Evolutionary conservation across 2,888 invertebrate genomes (phyloP).

Genomic region (Leptogaster cylindrica): DNA sequence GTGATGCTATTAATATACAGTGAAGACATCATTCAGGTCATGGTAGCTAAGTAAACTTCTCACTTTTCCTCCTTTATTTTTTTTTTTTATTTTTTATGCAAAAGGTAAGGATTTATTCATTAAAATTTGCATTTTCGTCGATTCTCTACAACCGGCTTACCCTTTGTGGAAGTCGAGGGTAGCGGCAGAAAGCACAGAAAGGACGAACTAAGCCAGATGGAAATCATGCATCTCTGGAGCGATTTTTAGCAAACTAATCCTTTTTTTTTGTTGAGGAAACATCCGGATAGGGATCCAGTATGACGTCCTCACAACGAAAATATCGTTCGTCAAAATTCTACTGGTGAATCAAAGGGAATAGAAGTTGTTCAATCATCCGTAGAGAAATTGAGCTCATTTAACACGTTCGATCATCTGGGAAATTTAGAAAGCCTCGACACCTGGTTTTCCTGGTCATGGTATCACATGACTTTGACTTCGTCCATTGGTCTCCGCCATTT

Average conservation of each 20-base stretch:
- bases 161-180: not conserved
- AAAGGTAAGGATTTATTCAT: constrained; percentile 19
- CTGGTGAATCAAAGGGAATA: constrained; percentile 7
- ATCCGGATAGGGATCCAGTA: too few species aligned
- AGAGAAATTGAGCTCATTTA: constrained; percentile 20
- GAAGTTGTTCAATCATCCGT: constrained; percentile 31
- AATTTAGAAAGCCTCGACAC: not conserved
- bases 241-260: not conserved
- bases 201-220: constrained; percentile 11
- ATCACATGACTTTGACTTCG: not conserved
- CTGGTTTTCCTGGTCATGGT: not conserved
- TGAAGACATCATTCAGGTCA: constrained; percentile 8
- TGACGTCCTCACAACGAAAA: too few species aligned
- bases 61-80: not conserved
- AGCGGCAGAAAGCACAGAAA: too few species aligned
- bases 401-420: constrained; percentile 1
- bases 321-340: constrained; percentile 10
- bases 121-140: constrained; percentile 37
- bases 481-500: too few species aligned
- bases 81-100: too few species aligned
- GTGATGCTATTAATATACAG: constrained; percentile 11
- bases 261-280: not conserved
- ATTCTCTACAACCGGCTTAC: not conserved
- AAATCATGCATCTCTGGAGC: not conserved
- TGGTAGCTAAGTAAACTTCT: not conserved